These are phyloP conservation scores for Cremastinae sp. DNA, from an alignment of 2,888 invertebrate species.

Conservation along the genomic window DNA sequence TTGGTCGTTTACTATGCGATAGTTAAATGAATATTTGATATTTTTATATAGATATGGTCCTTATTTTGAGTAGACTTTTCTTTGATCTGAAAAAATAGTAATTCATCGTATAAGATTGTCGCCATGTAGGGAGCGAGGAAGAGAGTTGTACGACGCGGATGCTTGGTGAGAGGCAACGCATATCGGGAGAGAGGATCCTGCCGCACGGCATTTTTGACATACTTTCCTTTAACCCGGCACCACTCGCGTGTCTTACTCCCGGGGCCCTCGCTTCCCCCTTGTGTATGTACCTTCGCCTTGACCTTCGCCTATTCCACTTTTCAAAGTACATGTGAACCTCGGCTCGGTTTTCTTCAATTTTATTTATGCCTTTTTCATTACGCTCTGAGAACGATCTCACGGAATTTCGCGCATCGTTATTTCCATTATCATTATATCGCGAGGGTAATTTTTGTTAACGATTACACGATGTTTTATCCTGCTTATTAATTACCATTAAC, in stretches of 20 bases:
- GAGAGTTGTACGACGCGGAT: conserved; percentile 49
- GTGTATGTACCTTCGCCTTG: conserved; percentile 73
- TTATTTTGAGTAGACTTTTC: too few species aligned
- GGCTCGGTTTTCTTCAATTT: neutral
- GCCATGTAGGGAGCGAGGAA: conserved; percentile 29
- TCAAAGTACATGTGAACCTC: conserved; percentile 28
- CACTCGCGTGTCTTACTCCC: conserved; percentile 17
- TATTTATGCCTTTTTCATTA: neutral
- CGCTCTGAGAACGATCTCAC: conserved; percentile 33
- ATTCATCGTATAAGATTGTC: too few species aligned
- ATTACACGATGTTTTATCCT: too few species aligned
- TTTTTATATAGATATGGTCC: too few species aligned
- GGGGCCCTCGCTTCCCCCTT: conserved; percentile 56
- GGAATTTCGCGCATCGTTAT: conserved; percentile 15
- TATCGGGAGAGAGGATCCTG: conserved; percentile 63
- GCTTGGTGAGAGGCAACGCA: conserved; percentile 60
- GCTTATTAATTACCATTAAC: too few species aligned
- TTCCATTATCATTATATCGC: conserved; percentile 3
- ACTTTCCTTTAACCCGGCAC: conserved; percentile 72
- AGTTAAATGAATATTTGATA: too few species aligned
- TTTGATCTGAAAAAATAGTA: too few species aligned
- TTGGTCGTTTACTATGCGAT: too few species aligned
- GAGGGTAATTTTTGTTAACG: neutral
- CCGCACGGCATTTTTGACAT: conserved; percentile 78
- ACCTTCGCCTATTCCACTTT: conserved; percentile 75